phyloP scores from a whole-genome alignment of 2,888 invertebrate genomes.

The Pseudococcus viburni region DNA sequence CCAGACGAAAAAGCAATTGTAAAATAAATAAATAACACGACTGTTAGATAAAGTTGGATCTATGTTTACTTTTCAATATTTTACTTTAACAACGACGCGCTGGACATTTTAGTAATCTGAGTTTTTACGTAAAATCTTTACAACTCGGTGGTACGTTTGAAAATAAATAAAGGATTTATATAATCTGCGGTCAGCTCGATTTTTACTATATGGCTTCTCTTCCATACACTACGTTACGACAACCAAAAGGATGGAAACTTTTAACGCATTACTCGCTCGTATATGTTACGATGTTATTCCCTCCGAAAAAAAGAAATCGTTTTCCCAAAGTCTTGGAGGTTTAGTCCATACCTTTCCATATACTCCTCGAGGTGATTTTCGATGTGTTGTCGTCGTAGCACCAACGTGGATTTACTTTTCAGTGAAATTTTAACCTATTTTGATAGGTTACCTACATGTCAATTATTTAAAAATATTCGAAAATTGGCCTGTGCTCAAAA shows the following conservation, averaged over 20 bases:
- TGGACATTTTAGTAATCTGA: slow-evolving; percentile 62
- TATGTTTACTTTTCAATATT: slow-evolving; percentile 64
- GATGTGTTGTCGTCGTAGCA: background rate
- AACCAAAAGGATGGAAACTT: slow-evolving; percentile 23
- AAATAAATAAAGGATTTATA: slow-evolving; percentile 57
- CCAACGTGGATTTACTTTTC: no score
- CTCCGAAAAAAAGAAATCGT: background rate
- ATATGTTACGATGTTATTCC: background rate
- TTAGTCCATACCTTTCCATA: background rate
- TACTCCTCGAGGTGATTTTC: slow-evolving; percentile 15
- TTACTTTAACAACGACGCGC: slow-evolving; percentile 56
- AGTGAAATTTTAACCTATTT: no score
- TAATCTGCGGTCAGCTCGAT: slow-evolving; percentile 53
- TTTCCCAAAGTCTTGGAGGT: background rate
- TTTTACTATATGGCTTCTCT: slow-evolving; percentile 31
- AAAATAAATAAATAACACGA: slow-evolving; percentile 52
- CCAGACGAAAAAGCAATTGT: slow-evolving; percentile 47
- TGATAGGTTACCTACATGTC: no score
- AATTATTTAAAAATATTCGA: no score
- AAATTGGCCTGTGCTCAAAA: no score
- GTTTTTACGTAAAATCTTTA: slow-evolving; percentile 45
- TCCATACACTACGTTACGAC: background rate
- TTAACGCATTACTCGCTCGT: slow-evolving; percentile 27
- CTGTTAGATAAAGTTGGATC: slow-evolving; percentile 50
- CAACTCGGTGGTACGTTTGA: slow-evolving; percentile 18